Evolutionary conservation across 2,888 invertebrate species (phyloP), one percentile per base, ranked within the genome.

Genomic region (Exocentrus adspersus): DNA sequence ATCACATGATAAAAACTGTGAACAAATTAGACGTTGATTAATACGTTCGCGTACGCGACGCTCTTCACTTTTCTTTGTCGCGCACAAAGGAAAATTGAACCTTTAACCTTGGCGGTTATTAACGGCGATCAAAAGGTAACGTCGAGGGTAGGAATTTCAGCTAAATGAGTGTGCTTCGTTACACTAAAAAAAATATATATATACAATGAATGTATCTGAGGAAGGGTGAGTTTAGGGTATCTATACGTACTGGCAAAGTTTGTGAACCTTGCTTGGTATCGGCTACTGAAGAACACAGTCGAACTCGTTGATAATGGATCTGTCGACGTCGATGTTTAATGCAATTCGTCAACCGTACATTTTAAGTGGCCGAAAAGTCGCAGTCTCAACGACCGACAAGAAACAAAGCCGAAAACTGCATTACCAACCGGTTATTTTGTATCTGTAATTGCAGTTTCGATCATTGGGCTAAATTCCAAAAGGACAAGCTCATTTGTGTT

Each of bases 351-450:
- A 37, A 32, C 32, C 17, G 30, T 10, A 50, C 28, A 30, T 50
- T 50, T 50, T 14, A 50, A 50, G 50, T 12, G 51, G 14, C 30
- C 30, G 16, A 51, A 32, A 51, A 28, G 17, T 37, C 37, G 37
- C 37, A 37, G 51, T 28, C 14, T 10, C 17, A 16, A 10, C 43
- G 24, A 10, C 32, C 30, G 51, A 30, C 51, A 51, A 51, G 32
- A 51, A 51, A 51, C n/a, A 6, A 10, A 30, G 16, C 17, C 51
- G 32, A 17, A 51, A 51, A 51, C 51, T 51, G 51, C 51, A 17
- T 32, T 30, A 51, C 51, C n/a, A 37, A 51, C 51, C 51, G 51
- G 51, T 51, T 51, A 48, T 48, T 19, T 30, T 16, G 19, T 51
- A 32, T 51, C 14, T 17, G 51, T 24, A 32, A 51, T 37, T 51